These are phyloP conservation scores for Druon quercuslanigerum DNA, from an alignment of 1,140 invertebrate species.

Conservation along the genomic window DNA sequence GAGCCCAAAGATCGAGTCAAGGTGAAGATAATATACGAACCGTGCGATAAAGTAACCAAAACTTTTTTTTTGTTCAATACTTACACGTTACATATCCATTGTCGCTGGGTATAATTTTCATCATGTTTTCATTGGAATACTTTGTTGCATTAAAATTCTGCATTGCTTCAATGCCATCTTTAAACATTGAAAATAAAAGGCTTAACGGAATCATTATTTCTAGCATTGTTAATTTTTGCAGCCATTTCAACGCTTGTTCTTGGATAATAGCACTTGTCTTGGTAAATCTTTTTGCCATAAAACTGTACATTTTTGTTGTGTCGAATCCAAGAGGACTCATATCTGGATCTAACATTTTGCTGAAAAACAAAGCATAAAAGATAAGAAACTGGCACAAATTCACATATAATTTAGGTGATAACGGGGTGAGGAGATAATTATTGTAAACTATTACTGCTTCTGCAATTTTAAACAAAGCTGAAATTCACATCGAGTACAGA, in stretches of 20 bases:
- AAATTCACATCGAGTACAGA: too few relatives aligned
- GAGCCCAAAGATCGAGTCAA: too few relatives aligned
- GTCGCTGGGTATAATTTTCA: conserved; percentile 62
- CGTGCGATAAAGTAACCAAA: not conserved
- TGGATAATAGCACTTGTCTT: conserved; percentile 91
- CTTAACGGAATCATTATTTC: conserved; percentile 92
- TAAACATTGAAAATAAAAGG: conserved; percentile 92
- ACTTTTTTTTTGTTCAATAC: conserved; percentile 45
- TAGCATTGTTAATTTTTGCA: conserved; percentile 92
- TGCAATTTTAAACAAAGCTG: too few relatives aligned
- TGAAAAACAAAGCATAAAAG: conserved; percentile 71
- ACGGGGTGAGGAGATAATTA: too few relatives aligned
- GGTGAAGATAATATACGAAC: too few relatives aligned
- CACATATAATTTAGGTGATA: not conserved
- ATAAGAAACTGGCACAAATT: not conserved
- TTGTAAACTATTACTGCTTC: too few relatives aligned
- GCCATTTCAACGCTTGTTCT: conserved; percentile 95
- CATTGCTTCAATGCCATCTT: conserved; percentile 85
- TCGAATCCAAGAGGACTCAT: conserved; percentile 96
- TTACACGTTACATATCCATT: conserved; percentile 77
- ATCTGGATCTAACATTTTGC: conserved; percentile 97
- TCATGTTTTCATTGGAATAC: conserved; percentile 70
- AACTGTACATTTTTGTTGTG: conserved; percentile 95
- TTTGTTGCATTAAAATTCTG: conserved; percentile 74
- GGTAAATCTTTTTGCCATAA: conserved; percentile 91